Conservation (phyloP, 2,113 vertebrate genomes). For the Pluvialis apricaria region DNA sequence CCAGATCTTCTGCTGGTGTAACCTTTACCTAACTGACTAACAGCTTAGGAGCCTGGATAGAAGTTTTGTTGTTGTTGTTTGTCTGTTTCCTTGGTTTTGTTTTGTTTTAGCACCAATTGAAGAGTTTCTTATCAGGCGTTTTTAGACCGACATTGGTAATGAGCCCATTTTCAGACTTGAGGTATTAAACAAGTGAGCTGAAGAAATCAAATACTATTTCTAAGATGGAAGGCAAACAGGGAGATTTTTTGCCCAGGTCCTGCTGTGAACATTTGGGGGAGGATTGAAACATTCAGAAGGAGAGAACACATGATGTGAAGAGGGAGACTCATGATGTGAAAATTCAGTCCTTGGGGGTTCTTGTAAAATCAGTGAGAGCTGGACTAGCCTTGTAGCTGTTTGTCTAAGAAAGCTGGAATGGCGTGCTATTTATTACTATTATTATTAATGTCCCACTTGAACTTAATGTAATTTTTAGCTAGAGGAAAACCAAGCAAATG, state of each 20-base stretch:
- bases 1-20: background rate
- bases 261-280: background rate
- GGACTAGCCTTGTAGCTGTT: background rate
- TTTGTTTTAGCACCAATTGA: background rate
- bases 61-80: accelerated
- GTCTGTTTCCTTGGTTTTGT: background rate
- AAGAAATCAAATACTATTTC: background rate
- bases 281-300: background rate
- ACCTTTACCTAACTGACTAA: background rate
- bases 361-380: background rate
- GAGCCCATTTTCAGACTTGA: background rate
- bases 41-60: background rate
- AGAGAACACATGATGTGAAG: background rate
- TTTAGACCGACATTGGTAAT: background rate
- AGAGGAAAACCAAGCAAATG: background rate
- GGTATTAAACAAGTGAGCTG: background rate
- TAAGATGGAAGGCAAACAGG: background rate
- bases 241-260: background rate
- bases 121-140: background rate
- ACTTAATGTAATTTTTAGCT: background rate
- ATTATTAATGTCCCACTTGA: background rate
- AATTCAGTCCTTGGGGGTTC: background rate
- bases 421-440: background rate
- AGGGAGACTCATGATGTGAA: background rate
- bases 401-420: background rate